Evolutionary conservation across 2,888 invertebrate genomes (phyloP).

Genomic region (Ctena decussata): DNA sequence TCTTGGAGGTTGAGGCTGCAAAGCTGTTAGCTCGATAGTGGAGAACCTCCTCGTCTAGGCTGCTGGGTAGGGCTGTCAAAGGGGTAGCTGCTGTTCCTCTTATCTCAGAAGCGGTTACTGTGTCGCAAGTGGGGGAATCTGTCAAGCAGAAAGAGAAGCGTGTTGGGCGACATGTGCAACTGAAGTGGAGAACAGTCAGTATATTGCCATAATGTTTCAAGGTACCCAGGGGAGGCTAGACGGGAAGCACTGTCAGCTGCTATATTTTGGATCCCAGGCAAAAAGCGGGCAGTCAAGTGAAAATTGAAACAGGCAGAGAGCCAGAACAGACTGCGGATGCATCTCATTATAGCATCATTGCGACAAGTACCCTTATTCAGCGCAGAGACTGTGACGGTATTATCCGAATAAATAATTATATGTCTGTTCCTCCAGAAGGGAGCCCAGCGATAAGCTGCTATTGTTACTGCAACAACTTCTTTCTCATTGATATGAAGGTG

Average conservation of each 20-base stretch:
- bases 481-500: constrained; percentile 30
- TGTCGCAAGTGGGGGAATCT: not conserved
- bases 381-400: not conserved
- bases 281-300: not conserved
- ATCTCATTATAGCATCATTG: not conserved
- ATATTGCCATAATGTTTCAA: not conserved
- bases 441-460: not conserved
- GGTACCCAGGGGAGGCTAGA: not conserved
- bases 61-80: not conserved
- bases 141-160: not conserved
- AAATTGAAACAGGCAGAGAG: not conserved
- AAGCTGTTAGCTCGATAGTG: not conserved
- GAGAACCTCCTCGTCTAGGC: constrained; percentile 2
- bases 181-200: not conserved
- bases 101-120: not conserved
- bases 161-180: not conserved
- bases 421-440: not conserved
- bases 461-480: not conserved
- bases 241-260: not conserved
- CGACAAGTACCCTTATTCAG: not conserved
- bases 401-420: not conserved
- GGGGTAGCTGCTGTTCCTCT: not conserved
- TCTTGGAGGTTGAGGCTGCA: not conserved
- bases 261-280: not conserved
- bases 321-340: not conserved